Percentiles rank a stretch among this genome's conserved stretches.
phyloP scores from a whole-genome alignment of 2,888 invertebrate genomes.

The Torymus aiolomorphi region DNA sequence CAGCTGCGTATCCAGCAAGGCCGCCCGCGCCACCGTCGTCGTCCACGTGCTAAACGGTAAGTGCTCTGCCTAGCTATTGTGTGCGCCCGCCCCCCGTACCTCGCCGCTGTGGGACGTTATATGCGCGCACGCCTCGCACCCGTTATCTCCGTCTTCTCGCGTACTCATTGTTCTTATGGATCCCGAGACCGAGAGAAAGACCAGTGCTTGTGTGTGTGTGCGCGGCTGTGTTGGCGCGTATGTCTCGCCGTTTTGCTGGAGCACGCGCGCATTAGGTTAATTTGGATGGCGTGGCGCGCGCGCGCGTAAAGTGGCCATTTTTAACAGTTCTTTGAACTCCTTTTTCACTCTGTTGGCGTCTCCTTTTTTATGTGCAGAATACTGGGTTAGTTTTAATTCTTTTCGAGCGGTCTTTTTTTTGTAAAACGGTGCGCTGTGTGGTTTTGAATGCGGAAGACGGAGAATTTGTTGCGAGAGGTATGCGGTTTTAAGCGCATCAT shows the following conservation, averaged over 20 bases:
- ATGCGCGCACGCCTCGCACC: not conserved
- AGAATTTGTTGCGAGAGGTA: no score
- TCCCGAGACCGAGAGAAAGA: not conserved
- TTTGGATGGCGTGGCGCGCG: not conserved
- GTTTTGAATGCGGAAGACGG: no score
- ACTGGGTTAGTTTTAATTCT: no score
- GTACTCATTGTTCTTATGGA: not conserved
- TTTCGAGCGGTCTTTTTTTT: no score
- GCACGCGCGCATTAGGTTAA: conserved; percentile 4
- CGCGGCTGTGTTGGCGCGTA: not conserved
- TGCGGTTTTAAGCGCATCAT: no score
- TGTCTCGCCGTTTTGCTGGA: not conserved
- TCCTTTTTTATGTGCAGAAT: not conserved
- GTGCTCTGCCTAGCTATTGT: conserved; percentile 42
- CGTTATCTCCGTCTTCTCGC: not conserved
- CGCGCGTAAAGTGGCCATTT: not conserved
- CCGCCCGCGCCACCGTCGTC: conserved; percentile 75
- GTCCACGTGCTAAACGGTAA: conserved; percentile 72
- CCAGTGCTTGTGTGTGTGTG: not conserved
- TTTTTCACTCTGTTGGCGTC: not conserved
- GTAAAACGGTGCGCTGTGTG: no score
- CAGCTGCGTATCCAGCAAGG: conserved; percentile 90
- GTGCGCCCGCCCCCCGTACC: no score
- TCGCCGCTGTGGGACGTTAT: no score
- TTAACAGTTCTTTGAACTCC: not conserved